Percentiles rank a stretch among this genome's conserved stretches.
Conservation (phyloP, 2,113 vertebrate genomes). For the Circaetus cinerascens region DNA sequence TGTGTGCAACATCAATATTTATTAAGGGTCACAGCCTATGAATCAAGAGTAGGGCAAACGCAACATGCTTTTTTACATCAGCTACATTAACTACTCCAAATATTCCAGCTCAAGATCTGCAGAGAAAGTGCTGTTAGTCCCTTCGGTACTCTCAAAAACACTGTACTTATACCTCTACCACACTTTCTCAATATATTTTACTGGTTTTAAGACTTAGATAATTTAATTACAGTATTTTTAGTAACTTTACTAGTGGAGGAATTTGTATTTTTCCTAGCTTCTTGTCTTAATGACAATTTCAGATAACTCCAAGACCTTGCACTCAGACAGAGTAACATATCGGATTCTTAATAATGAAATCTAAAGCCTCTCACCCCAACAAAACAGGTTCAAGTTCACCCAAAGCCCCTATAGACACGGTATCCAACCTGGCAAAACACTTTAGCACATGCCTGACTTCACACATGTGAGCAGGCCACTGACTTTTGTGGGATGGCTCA, state of each 20-base stretch:
- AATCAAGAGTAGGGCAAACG: constrained; percentile 9
- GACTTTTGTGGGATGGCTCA: not conserved
- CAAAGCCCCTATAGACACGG: not conserved
- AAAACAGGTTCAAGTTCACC: constrained; percentile 27
- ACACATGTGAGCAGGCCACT: not conserved
- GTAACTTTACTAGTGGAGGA: not conserved
- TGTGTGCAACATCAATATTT: constrained; percentile 20
- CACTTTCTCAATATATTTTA: constrained; percentile 1
- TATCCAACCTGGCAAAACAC: constrained; percentile 16
- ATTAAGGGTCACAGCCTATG: constrained; percentile 38
- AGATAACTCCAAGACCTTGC: constrained; percentile 8
- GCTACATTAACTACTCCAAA: not conserved
- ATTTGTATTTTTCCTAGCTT: constrained; percentile 38
- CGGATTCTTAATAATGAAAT: constrained; percentile 37
- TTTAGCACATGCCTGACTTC: constrained; percentile 22
- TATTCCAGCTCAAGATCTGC: not conserved
- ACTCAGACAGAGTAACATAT: not conserved
- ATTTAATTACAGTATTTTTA: constrained; percentile 55
- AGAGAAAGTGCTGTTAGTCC: not conserved
- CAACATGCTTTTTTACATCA: not conserved
- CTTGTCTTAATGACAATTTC: constrained; percentile 58
- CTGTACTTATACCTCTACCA: not conserved
- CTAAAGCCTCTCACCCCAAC: constrained; percentile 29
- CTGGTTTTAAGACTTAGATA: constrained; percentile 16
- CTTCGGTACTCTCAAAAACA: not conserved